Percentiles rank a stretch among this genome's conserved stretches.
phyloP scores from a whole-genome alignment of 2,113 vertebrate species.

The Stegostoma tigrinum region DNA sequence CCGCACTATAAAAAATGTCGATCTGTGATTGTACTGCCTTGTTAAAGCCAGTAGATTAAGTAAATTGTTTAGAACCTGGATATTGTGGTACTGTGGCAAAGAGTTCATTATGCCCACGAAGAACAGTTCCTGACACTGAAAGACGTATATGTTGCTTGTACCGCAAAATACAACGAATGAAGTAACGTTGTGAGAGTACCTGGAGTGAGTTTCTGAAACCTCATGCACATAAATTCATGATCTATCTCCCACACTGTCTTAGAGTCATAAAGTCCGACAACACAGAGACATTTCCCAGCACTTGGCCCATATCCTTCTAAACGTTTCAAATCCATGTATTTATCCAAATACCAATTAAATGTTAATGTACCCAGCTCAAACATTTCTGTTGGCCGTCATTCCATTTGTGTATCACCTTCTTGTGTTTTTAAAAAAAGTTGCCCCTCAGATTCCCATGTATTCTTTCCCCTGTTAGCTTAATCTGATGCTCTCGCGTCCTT shows the following conservation, averaged over 20 bases:
- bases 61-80: neutral
- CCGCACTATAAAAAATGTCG: neutral
- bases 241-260: neutral
- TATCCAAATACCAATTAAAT: too few relatives aligned
- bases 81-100: neutral
- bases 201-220: neutral
- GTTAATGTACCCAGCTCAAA: too few relatives aligned
- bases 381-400: too few relatives aligned
- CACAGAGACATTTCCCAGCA: too few relatives aligned
- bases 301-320: too few relatives aligned
- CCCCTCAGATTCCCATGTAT: too few relatives aligned
- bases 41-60: neutral
- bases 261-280: too few relatives aligned
- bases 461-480: too few relatives aligned
- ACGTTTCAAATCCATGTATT: too few relatives aligned
- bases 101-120: neutral
- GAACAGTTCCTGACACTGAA: neutral
- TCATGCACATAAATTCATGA: neutral
- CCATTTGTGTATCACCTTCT: too few relatives aligned
- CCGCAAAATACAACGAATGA: neutral
- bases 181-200: neutral
- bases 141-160: neutral
- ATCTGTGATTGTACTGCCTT: neutral
- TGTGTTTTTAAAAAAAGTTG: too few relatives aligned
- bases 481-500: too few relatives aligned